These are phyloP conservation scores for Drosophila grimshawi DNA, from an alignment of 1,140 invertebrate genomes.

Conservation along the genomic window DNA sequence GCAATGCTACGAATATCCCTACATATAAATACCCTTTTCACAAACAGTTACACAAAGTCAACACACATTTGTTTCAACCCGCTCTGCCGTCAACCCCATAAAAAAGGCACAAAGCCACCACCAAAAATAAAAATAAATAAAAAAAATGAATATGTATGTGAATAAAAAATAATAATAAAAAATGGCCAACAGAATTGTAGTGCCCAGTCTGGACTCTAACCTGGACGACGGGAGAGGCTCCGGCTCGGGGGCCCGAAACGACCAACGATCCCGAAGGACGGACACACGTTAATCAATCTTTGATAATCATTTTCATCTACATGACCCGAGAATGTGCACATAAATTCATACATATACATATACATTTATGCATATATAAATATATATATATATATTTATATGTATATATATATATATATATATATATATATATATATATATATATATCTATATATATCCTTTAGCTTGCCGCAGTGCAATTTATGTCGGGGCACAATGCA, in stretches of 20 bases:
- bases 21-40: constrained; percentile 46
- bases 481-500: constrained; percentile 19
- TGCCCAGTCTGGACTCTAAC: constrained; percentile 30
- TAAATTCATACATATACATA: not conserved
- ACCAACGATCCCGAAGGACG: constrained; percentile 28
- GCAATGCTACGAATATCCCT: constrained; percentile 27
- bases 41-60: constrained; percentile 25
- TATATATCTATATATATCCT: constrained; percentile 10
- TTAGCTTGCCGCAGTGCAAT: constrained; percentile 26
- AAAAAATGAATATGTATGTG: constrained; percentile 22
- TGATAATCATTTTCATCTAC: constrained; percentile 70
- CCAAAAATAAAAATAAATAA: constrained; percentile 31
- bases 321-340: constrained; percentile 20
- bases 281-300: constrained; percentile 69
- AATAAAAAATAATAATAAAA: constrained; percentile 44
- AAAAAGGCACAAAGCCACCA: constrained; percentile 47
- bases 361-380: not conserved
- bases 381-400: not conserved
- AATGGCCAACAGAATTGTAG: constrained; percentile 41
- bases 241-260: not conserved
- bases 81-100: constrained; percentile 16
- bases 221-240: constrained; percentile 13
- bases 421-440: constrained; percentile 5
- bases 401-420: constrained; percentile 1
- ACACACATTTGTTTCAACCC: constrained; percentile 48